Evolutionary conservation across 2,888 invertebrate genomes (phyloP).

Genomic region (Andrena dorsata): DNA sequence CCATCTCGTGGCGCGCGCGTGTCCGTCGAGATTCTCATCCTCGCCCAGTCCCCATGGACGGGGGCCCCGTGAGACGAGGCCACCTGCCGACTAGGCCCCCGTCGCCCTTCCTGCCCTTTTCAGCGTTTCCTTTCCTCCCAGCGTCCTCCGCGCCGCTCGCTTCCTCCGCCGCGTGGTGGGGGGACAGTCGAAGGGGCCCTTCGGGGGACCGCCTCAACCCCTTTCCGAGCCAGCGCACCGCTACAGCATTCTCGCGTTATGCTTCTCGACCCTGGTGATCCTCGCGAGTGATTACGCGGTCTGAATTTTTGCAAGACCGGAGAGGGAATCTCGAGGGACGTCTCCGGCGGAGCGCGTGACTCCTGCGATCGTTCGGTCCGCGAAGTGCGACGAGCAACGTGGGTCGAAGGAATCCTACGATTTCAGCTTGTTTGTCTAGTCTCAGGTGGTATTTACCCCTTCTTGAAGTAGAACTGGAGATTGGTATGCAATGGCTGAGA

Average conservation of each 20-base stretch:
- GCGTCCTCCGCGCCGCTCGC: conserved; percentile 22
- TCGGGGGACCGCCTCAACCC: conserved; percentile 63
- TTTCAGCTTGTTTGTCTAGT: not conserved
- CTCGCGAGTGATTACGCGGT: conserved; percentile 76
- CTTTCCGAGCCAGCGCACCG: conserved; percentile 68
- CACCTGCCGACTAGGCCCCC: conserved; percentile 78
- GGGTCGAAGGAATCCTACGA: not conserved
- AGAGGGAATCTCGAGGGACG: conserved; percentile 36
- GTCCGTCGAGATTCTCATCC: conserved; percentile 83
- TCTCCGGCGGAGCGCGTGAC: not conserved
- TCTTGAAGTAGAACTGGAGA: no score
- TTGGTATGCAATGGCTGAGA: no score
- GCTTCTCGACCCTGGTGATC: conserved; percentile 77
- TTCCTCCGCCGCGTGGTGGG: conserved; percentile 34
- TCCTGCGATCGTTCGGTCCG: not conserved
- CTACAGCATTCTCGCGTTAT: conserved; percentile 78
- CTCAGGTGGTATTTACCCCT: not conserved
- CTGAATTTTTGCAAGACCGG: conserved; percentile 57
- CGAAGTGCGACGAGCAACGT: not conserved
- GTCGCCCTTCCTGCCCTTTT: conserved; percentile 23
- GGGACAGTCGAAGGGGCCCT: conserved; percentile 54
- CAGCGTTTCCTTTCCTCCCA: conserved; percentile 25
- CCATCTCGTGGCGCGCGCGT: conserved; percentile 84
- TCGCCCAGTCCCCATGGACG: conserved; percentile 62
- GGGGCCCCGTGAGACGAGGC: conserved; percentile 78